Percentiles rank a stretch among this genome's conserved stretches.
phyloP scores from a whole-genome alignment of 1,140 invertebrate species.

The Hestina assimilis region DNA sequence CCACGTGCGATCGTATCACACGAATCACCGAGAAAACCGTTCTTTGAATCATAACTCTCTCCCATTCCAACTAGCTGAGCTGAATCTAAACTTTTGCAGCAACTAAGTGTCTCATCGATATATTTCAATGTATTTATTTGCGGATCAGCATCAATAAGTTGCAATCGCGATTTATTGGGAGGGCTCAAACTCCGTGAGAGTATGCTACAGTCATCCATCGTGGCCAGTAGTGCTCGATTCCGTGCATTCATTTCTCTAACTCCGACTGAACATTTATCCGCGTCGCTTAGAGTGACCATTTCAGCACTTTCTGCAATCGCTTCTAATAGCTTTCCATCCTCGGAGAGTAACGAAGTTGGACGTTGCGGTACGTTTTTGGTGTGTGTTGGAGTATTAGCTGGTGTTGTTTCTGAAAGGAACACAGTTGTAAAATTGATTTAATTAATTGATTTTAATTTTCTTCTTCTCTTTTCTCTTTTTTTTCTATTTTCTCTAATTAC shows the following conservation, averaged over 20 bases:
- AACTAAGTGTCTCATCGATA: constrained; percentile 79
- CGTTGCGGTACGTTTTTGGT: constrained; percentile 55
- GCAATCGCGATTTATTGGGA: constrained; percentile 64
- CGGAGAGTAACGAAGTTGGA: constrained; percentile 64
- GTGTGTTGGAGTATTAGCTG: constrained; percentile 69
- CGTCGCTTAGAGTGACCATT: constrained; percentile 69
- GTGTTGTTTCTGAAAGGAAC: constrained; percentile 75
- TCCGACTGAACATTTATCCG: constrained; percentile 55
- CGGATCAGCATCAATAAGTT: constrained; percentile 80
- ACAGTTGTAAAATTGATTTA: constrained; percentile 5
- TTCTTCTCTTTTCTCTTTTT: neutral
- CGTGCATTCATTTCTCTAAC: constrained; percentile 62
- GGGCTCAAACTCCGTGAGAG: constrained; percentile 73
- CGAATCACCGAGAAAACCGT: constrained; percentile 70
- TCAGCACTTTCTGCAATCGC: constrained; percentile 71
- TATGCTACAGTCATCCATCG: constrained; percentile 76
- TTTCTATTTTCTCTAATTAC: no score
- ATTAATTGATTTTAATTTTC: neutral
- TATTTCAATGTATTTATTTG: constrained; percentile 80
- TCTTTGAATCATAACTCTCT: constrained; percentile 74
- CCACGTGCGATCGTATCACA: constrained; percentile 69
- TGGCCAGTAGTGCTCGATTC: constrained; percentile 68
- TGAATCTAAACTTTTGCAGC: constrained; percentile 74
- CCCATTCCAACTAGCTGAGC: constrained; percentile 70
- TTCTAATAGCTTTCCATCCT: constrained; percentile 68